Evolutionary conservation across 2,888 invertebrate species (phyloP), one percentile per base, ranked within the genome.

Genomic region (Ormyrus pomaceus): DNA sequence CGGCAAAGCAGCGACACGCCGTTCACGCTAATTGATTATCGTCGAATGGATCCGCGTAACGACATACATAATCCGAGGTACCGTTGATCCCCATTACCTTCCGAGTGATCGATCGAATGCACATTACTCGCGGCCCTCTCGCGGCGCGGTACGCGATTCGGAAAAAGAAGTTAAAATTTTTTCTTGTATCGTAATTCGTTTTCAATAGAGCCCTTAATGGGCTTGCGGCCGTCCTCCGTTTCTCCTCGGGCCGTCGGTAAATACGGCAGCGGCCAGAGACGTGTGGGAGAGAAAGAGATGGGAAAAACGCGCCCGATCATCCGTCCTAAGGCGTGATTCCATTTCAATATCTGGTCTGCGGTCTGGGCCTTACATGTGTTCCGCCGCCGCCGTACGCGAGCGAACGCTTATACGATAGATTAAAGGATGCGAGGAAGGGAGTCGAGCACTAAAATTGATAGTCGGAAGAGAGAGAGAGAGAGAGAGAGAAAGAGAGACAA

Each of bases 301-400:
- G 58, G 46, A 45, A 58, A 59, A 58, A 62, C 34, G 34, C 9
- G 64, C 62, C 46, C 76, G 68, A 62, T 58, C 79, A 84, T 84
- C 80, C 68, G 62, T 80, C 70, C 80, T 83, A 85, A 84, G 85
- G 86, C 88, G 88, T 87, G 88, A 90, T 90, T 89, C 87, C 87
- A 89, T 89, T 90, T 88, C 89, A 88, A 89, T 88, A 87, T 86
- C 88, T 75, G 86, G 79, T 81, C 85, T 84, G 86, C 82, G 86
- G 84, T 86, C 82, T 83, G 79, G 77, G 64, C 76, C 77, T 71
- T 84, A 83, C 84, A 84, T 83, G 82, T 77, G 82, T 74, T 79
- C 82, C 56, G 45, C 45, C 48, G 50, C 9, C 48, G 45, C 62
- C 53, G 34, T 56, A n/a, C 13, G 13, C 58, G 61, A 56, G 51